Evolutionary conservation across 2,113 vertebrate species (phyloP), one percentile per base, ranked within the genome.

Genomic region (Siniperca chuatsi): DNA sequence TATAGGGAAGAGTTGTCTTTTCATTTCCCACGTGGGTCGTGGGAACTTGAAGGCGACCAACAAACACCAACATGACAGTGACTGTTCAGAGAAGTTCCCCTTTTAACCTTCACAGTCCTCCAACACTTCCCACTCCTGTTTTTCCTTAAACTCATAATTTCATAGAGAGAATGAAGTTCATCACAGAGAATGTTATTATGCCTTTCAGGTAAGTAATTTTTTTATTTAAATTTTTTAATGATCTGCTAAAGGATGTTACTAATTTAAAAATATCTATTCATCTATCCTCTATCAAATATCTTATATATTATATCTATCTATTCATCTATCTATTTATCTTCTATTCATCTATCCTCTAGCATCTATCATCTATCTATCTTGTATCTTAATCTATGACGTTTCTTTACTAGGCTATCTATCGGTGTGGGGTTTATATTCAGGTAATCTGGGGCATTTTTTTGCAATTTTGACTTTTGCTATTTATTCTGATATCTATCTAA

Each of bases 41-140:
- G 88, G 48, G 12, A 83, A 74, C 83, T 65, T 44, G 82, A 60
- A 23, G 18, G 72, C 33, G 1, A 67, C 35, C 66, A 58, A 86
- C 64, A 90, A 77, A 83, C 71, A 69, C 3, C 66, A 84, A 74
- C 89, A 83, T 94, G 93, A 91, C 84, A 3, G 37, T 93, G 93
- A 92, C 89, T 93, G 79, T 89, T 81, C 54, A 23, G 58, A 61
- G 57, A 74, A 85, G 67, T 94, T 94, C 92, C 89, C 29, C 73
- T 90, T 93, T 77, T 25, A 0, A 9, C 12, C 25, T 58, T 44
- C 65, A 21, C 0, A 46, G 11, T 73, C 16, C 48, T 65, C 3
- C 13, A 60, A 20, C 65, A 72, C 60, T 90, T 91, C 84, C 57
- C 71, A 69, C 15, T 55, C n/a, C 70, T 70, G 25, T 46, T 75